A percentile compares a stretch with the other conserved stretches of the same genome.
Evolutionary conservation across 2,113 vertebrate species (phyloP).

Genomic region (Nymphicus hollandicus): DNA sequence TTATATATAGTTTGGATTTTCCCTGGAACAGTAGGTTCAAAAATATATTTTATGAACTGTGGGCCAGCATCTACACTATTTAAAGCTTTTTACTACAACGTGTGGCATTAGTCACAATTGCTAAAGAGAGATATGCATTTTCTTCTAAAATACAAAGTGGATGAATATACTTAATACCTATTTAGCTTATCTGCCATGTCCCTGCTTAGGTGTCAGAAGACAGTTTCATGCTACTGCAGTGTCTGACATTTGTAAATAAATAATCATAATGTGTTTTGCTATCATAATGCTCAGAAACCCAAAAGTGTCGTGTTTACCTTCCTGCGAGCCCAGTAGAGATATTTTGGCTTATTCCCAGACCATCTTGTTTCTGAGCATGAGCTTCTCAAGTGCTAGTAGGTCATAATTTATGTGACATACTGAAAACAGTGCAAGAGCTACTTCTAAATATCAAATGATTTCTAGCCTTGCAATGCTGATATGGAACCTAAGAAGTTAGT

Average conservation of each 20-base stretch:
- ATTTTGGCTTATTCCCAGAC: background rate
- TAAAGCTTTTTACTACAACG: background rate
- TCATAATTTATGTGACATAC: background rate
- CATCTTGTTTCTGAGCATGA: background rate
- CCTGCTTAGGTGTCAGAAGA: background rate
- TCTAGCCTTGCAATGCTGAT: background rate
- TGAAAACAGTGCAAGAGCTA: background rate
- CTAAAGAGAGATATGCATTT: background rate
- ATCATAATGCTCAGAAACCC: background rate
- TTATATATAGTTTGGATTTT: background rate
- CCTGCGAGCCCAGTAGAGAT: background rate
- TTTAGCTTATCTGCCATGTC: background rate
- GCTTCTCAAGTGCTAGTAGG: background rate
- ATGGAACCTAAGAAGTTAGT: background rate
- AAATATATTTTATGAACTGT: background rate
- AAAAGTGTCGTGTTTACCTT: background rate
- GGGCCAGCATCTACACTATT: background rate
- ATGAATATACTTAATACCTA: background rate
- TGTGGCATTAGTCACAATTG: background rate
- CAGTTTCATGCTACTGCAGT: background rate
- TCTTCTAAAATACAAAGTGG: background rate
- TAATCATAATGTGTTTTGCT: background rate
- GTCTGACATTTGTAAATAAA: background rate
- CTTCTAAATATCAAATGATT: background rate
- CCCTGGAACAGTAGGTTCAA: background rate